Conservation (phyloP, 2,797 vertebrate species). For the Zenarchopterus dispar region DNA sequence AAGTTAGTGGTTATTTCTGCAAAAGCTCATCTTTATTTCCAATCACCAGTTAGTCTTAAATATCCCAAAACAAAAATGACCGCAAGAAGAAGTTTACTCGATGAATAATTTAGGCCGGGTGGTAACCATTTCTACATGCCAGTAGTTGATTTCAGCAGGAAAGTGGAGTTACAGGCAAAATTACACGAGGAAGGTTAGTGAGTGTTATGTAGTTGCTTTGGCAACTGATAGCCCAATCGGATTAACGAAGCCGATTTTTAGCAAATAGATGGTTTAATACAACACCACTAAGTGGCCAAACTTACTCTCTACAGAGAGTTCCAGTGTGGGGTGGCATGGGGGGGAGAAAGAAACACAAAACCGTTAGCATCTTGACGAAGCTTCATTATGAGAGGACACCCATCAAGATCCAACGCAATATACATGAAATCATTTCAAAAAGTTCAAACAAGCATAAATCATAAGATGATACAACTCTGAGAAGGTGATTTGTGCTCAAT, state of each 20-base stretch:
- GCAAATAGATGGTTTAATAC: conserved; percentile 63
- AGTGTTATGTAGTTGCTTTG: conserved; percentile 40
- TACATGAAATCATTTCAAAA: conserved; percentile 8
- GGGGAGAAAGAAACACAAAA: conserved; percentile 89
- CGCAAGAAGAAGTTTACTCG: conserved; percentile 3
- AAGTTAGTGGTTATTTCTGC: conserved; percentile 56
- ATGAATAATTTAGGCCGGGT: conserved; percentile 10
- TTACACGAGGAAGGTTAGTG: conserved; percentile 62
- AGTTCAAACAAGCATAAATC: conserved; percentile 9
- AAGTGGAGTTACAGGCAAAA: conserved; percentile 21
- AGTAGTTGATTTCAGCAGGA: conserved; percentile 29
- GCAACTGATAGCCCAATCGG: conserved; percentile 31
- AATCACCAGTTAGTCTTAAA: conserved; percentile 32
- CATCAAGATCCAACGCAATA: conserved; percentile 10
- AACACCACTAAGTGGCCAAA: conserved; percentile 78
- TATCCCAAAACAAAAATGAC: conserved; percentile 26
- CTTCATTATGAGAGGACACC: conserved; percentile 10
- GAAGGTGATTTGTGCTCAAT: conserved; percentile 29
- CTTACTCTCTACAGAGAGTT: conserved; percentile 99
- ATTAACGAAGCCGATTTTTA: conserved; percentile 78
- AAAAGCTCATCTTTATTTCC: conserved; percentile 32
- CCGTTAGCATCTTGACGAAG: conserved; percentile 86
- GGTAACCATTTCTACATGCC: conserved; percentile 31
- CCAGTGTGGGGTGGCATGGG: conserved; percentile 89
- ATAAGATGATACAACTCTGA: conserved; percentile 13